These are phyloP conservation scores for Calvadosia cruxmelitensis DNA, from an alignment of 30 jellyfish, hydroid and myxozoan genomes.

Conservation along the genomic window DNA sequence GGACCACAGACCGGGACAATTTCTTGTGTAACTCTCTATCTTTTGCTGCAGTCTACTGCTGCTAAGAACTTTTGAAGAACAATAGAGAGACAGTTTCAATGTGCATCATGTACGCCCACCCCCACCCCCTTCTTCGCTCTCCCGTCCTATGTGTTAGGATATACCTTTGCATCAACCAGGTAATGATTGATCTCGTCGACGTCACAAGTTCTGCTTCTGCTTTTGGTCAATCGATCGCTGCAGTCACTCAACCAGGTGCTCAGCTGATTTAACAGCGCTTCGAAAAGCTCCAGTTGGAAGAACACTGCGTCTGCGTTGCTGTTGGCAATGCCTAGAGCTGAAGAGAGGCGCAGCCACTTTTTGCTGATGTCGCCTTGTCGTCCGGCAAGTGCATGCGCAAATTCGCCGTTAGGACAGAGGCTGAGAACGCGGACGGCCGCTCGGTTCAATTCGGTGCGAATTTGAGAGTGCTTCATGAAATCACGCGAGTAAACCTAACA, in stretches of 20 bases:
- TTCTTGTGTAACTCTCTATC: too few relatives aligned
- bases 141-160: too few relatives aligned
- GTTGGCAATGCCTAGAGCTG: conserved; percentile 44
- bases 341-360: conserved; percentile 59
- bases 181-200: conserved; percentile 25
- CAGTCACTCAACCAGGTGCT: conserved; percentile 52
- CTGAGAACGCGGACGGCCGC: conserved; percentile 57
- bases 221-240: conserved; percentile 16
- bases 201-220: conserved; percentile 19
- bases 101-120: too few relatives aligned
- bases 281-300: conserved; percentile 59
- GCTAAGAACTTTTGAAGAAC: too few relatives aligned
- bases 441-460: conserved; percentile 31
- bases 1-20: too few relatives aligned
- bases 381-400: conserved; percentile 34
- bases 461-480: conserved; percentile 34
- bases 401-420: conserved; percentile 56
- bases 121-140: too few relatives aligned
- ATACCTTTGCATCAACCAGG: conserved; percentile 46
- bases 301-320: conserved; percentile 43
- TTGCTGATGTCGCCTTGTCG: conserved; percentile 19
- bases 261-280: conserved; percentile 69
- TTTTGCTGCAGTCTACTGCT: too few relatives aligned
- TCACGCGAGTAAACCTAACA: conserved; percentile 46
- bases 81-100: too few relatives aligned